These are phyloP conservation scores for Drosophila nigromelanica DNA, from an alignment of 1,140 invertebrate genomes.

Conservation along the genomic window DNA sequence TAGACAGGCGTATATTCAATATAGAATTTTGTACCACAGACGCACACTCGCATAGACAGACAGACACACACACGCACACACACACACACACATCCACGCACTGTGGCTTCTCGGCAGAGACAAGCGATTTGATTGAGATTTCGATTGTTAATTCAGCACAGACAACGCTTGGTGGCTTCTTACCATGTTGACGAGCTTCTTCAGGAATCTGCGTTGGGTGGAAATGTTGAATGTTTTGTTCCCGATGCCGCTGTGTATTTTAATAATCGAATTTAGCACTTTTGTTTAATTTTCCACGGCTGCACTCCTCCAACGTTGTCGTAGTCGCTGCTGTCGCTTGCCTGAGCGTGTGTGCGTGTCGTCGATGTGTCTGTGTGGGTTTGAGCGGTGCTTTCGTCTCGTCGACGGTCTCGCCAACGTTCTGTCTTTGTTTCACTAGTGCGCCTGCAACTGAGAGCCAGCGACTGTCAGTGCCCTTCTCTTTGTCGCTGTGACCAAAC, in stretches of 20 bases:
- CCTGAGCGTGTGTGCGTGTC: conserved; percentile 24
- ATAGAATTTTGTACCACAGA: conserved; percentile 47
- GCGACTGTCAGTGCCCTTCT: conserved; percentile 58
- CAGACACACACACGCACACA: conserved; percentile 16
- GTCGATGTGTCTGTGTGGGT: conserved; percentile 27
- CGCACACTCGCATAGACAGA: not conserved
- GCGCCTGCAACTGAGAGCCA: conserved; percentile 38
- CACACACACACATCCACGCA: conserved; percentile 12
- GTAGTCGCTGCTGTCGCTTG: conserved; percentile 50
- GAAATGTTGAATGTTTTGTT: conserved; percentile 67
- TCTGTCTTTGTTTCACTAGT: conserved; percentile 50
- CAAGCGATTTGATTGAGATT: conserved; percentile 39
- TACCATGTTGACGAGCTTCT: conserved; percentile 74
- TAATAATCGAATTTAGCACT: conserved; percentile 49
- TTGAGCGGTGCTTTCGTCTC: conserved; percentile 49
- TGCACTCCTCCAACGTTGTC: conserved; percentile 60
- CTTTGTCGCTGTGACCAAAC: conserved; percentile 63
- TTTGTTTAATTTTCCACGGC: conserved; percentile 69
- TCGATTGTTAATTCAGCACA: conserved; percentile 13
- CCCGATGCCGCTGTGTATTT: conserved; percentile 27
- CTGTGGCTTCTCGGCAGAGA: conserved; percentile 17
- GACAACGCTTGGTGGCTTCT: conserved; percentile 12
- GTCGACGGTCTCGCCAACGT: conserved; percentile 66
- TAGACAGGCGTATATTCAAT: conserved; percentile 27
- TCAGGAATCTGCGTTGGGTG: conserved; percentile 62